Evolutionary conservation across 2,888 invertebrate species (phyloP).

Genomic region (Andrena hattorfiana): DNA sequence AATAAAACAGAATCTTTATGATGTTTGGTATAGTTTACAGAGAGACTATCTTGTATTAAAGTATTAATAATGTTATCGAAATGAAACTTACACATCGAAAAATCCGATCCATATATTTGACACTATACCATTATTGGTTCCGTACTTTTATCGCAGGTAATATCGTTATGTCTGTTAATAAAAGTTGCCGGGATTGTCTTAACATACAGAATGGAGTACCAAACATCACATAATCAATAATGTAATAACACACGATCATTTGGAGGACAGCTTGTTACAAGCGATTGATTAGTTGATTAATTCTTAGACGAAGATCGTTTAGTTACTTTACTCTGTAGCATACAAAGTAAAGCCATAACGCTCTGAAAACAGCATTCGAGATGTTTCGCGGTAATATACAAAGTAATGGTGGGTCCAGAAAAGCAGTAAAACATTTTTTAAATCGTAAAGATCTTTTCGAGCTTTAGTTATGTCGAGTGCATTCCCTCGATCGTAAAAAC

Average conservation of each 20-base stretch:
- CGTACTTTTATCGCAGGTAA: not conserved
- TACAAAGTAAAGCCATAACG: not conserved
- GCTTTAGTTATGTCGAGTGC: not conserved
- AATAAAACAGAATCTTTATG: too few relatives aligned
- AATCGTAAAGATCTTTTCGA: not conserved
- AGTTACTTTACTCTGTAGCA: too few relatives aligned
- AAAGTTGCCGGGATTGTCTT: too few relatives aligned
- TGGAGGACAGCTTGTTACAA: too few relatives aligned
- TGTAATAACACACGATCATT: too few relatives aligned
- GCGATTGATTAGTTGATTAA: too few relatives aligned
- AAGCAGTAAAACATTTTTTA: not conserved
- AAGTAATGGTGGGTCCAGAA: not conserved
- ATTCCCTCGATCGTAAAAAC: not conserved
- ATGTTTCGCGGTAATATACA: not conserved
- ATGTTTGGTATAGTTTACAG: too few relatives aligned
- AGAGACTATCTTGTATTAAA: conserved; percentile 92
- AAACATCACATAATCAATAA: too few relatives aligned
- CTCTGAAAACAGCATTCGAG: not conserved
- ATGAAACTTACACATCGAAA: not conserved
- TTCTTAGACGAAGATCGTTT: too few relatives aligned
- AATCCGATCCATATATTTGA: not conserved
- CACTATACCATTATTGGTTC: not conserved
- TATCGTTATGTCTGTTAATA: not conserved
- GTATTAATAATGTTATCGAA: conserved; percentile 87
- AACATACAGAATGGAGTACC: too few relatives aligned